Base-by-base conservation (phyloP, 1,140 invertebrate genomes). In the Eupristina koningsbergeri region DNA sequence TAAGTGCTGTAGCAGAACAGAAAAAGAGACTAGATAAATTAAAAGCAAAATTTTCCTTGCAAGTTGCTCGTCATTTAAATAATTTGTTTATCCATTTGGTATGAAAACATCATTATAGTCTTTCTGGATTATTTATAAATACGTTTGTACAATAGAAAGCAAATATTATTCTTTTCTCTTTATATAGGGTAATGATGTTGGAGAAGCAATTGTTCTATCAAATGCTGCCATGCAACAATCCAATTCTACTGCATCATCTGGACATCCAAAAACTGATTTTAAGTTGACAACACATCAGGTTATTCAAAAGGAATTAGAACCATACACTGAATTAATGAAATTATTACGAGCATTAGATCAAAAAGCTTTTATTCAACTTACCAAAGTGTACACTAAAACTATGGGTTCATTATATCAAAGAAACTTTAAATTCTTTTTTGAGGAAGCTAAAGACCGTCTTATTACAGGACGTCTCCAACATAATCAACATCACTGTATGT, bases 41-140 rank as follows among this genome's bases (percentile, higher is more conserved):
- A 84, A 96, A 95, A 89, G 94, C 94, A n/a, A 96, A 96, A 91
- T 98, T 99, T 91, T 96, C 97, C 17, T 94, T 96, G 75, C 95
- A 96, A 39, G 94, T 99, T 34, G 95, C 95, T 58, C 94, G 97
- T 58, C 97, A 98, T 92, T 92, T 99, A 26, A 98, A 98, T 89
- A 98, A 98, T 93, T 93, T 98, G 61, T 98, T 99, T 85, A 97
- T 98, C 89, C 97, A 98, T 93, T 94, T 98, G 92, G 96, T 96
- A 87, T 85, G 86, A n/a, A 74, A 81, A 67, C 75, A 83, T 36
- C 29, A 83, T 67, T n/a, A n/a, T 76, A 76, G 7, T 6, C 61
- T 29, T 80, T 22, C 58, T 47, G 36, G 82, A 69, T 53, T 29
- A 69, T 15, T 77, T 41, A 76, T 53, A 41, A 80, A 50, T 45